phyloP scores from a whole-genome alignment of 2,888 invertebrate genomes.

The Chloroclysta siterata region DNA sequence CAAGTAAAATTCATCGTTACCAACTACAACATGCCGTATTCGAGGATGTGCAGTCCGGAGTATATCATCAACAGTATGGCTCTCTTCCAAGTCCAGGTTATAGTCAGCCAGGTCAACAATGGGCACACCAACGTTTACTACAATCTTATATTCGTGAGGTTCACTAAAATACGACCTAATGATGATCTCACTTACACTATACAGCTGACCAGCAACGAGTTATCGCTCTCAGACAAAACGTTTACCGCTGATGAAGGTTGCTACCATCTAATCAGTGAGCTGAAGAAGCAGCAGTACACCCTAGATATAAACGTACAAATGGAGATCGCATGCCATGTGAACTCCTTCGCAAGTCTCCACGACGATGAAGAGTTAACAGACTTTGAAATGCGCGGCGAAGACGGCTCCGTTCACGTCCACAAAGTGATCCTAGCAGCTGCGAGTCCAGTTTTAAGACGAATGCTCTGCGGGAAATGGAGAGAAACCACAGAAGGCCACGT shows the following conservation, averaged over 20 bases:
- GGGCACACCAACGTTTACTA: constrained; percentile 51
- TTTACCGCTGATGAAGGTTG: constrained; percentile 58
- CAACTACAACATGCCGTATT: constrained; percentile 51
- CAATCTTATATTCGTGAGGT: constrained; percentile 54
- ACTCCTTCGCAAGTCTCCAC: constrained; percentile 52
- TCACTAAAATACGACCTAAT: constrained; percentile 45
- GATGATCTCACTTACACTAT: constrained; percentile 53
- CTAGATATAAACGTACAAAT: constrained; percentile 51
- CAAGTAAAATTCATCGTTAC: constrained; percentile 47
- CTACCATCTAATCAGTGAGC: constrained; percentile 57
- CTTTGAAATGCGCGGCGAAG: constrained; percentile 58
- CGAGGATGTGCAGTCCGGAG: constrained; percentile 48
- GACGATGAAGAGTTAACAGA: constrained; percentile 60
- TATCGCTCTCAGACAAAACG: constrained; percentile 46
- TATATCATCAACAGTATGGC: constrained; percentile 51
- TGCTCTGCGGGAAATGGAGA: constrained; percentile 60
- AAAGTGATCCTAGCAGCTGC: constrained; percentile 57
- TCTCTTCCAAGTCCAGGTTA: constrained; percentile 51
- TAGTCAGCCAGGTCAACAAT: constrained; percentile 50
- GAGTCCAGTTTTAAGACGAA: constrained; percentile 58
- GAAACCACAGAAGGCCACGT: constrained; percentile 56
- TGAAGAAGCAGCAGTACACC: constrained; percentile 50
- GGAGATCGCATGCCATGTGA: constrained; percentile 48
- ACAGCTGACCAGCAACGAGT: constrained; percentile 49
- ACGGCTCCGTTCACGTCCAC: constrained; percentile 60